Percentiles rank a stretch among this genome's conserved stretches.
phyloP scores from a whole-genome alignment of 2,113 vertebrate species.

The Orcinus orca region DNA sequence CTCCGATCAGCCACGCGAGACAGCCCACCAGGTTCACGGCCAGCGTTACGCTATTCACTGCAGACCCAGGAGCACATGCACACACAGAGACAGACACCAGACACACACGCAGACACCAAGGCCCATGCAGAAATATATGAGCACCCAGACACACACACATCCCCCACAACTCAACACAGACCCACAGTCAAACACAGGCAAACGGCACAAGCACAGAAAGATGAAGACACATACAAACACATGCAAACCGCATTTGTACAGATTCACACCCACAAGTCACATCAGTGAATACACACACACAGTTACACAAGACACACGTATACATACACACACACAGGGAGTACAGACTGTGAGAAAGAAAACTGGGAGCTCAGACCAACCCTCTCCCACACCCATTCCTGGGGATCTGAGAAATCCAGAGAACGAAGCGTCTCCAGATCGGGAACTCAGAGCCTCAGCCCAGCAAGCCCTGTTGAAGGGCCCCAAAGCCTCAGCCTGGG shows the following conservation, averaged over 20 bases:
- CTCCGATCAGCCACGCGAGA: constrained; percentile 98
- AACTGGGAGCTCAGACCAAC: not conserved
- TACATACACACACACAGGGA: constrained; percentile 24
- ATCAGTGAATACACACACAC: not conserved
- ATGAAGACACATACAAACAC: not conserved
- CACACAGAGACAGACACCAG: constrained; percentile 58
- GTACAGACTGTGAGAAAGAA: constrained; percentile 68
- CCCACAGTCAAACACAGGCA: not conserved
- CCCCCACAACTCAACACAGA: constrained; percentile 14
- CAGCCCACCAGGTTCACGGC: constrained; percentile 97
- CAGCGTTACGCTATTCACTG: constrained; percentile 96
- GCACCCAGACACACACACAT: not conserved
- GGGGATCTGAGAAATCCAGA: not conserved
- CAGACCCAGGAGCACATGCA: constrained; percentile 81
- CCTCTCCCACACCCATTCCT: not conserved
- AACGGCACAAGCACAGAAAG: not conserved
- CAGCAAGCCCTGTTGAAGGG: not conserved
- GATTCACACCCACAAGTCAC: not conserved
- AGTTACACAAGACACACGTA: not conserved
- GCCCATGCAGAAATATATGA: not conserved
- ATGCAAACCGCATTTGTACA: constrained; percentile 11
- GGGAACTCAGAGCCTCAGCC: not conserved
- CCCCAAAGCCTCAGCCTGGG: not conserved
- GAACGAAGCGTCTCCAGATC: not conserved
- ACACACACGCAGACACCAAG: not conserved